A percentile compares a stretch with the other conserved stretches of the same genome.
Conservation (phyloP, 1,140 invertebrate species). For the Scaptodrosophila lebanonensis region DNA sequence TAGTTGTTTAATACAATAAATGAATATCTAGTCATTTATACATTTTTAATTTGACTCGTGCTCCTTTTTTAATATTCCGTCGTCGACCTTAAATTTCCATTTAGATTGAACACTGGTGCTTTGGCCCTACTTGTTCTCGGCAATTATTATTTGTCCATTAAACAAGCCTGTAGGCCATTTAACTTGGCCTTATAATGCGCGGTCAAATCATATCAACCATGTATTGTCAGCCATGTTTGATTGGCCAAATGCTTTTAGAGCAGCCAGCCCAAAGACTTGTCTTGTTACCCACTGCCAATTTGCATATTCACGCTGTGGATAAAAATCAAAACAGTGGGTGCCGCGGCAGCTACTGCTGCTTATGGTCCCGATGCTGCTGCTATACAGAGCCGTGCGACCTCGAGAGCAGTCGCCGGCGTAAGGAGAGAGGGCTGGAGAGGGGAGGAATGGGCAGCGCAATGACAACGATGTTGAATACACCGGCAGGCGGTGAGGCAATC, state of each 20-base stretch:
- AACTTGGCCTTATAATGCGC: conserved; percentile 22
- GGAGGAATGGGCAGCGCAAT: conserved; percentile 25
- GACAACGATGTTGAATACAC: neutral
- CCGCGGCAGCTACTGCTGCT: conserved; percentile 18
- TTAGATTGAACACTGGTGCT: conserved; percentile 39
- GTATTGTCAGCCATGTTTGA: conserved; percentile 36
- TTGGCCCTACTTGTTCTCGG: neutral
- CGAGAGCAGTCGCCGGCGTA: too few relatives aligned
- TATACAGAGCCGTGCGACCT: too few relatives aligned
- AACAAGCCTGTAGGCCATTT: conserved; percentile 31
- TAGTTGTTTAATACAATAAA: too few relatives aligned
- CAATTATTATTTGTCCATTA: conserved; percentile 30
- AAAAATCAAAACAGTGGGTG: conserved; percentile 72
- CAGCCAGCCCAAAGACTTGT: conserved; percentile 11
- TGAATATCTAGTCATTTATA: neutral
- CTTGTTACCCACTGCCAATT: conserved; percentile 44
- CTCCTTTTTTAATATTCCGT: too few relatives aligned
- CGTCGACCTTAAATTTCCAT: conserved; percentile 42
- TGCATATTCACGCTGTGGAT: conserved; percentile 73
- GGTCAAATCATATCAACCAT: conserved; percentile 15
- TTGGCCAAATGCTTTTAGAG: conserved; percentile 38
- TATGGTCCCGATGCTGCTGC: conserved; percentile 5
- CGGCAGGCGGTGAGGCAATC: conserved; percentile 22
- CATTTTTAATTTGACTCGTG: conserved; percentile 7
- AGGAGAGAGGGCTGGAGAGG: conserved; percentile 21